phyloP scores from a whole-genome alignment of 2,797 vertebrate species.

The Sitta carolinensis region DNA sequence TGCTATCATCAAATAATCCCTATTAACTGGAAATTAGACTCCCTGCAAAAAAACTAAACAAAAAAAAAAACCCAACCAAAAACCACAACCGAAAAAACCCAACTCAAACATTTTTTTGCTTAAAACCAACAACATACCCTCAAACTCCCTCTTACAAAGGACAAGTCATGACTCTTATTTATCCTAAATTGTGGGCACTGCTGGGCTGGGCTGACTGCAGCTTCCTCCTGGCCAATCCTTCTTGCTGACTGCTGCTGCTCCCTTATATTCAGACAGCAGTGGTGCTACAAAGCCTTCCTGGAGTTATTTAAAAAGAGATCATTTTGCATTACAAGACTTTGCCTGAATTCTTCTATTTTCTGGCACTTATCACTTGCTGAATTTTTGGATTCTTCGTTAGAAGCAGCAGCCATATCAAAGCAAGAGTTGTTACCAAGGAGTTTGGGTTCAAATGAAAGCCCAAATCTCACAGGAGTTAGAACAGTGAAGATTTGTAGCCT shows the following conservation, averaged over 20 bases:
- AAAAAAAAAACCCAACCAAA: not conserved
- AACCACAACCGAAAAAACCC: not conserved
- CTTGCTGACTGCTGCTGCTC: not conserved
- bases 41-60: not conserved
- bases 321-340: not conserved
- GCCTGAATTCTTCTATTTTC: not conserved
- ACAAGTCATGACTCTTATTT: not conserved
- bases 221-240: not conserved
- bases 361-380: not conserved
- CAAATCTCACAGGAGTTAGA: not conserved
- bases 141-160: not conserved
- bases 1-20: not conserved
- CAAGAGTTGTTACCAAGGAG: not conserved
- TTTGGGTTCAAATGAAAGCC: not conserved
- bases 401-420: not conserved
- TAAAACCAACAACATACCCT: not conserved
- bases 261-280: not conserved
- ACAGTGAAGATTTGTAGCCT: not conserved
- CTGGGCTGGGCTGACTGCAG: not conserved
- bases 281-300: not conserved
- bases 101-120: not conserved
- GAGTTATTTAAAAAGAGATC: not conserved
- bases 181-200: not conserved
- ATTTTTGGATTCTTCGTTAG: not conserved
- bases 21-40: not conserved